Base-by-base conservation (phyloP, 2,113 vertebrate genomes). In the Ancistrus triradiatus region DNA sequence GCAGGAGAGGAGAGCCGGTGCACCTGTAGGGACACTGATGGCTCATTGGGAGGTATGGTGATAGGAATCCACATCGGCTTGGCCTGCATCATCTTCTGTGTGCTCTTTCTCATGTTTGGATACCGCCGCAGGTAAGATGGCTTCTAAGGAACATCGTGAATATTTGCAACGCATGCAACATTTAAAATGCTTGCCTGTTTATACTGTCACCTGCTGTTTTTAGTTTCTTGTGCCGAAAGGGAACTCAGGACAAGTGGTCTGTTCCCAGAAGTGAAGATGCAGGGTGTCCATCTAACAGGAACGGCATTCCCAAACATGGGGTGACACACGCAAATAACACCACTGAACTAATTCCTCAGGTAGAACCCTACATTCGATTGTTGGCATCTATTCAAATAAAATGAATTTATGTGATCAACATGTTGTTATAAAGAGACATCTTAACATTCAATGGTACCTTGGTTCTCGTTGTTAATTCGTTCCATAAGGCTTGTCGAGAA, bases 41-140 rank as follows among this genome's bases (percentile, higher is more conserved):
- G 78, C 25, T 83, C 81, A 0, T 66, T 88, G 24, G 78, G 83
- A 2, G 84, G 88, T 55, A 72, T 86, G 1, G 81, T 88, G 51
- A 78, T 90, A 1, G 89, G 87, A 27, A 83, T 89, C 47, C 87
- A 85, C 3, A 78, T 89, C 0, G 89, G 86, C 73, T 84, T 88
- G 17, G 86, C 89, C 52, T 89, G 86, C 77, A 89, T 88, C 65
- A 83, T 90, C 38, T 74, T 90, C 78, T 90, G 88, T 11, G 78
- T 90, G 1, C 84, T 92, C 27, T 87, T 88, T 71, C 83, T 90
- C 51, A 78, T 88, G 78, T 83, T 90, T 21, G 86, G 88, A 60
- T 88, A 90, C 64, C 86, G 84, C 7, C 83, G 79, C 33, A 90
- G 88, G 87, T 89, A 72, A 78, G 66, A 6, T 22, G 24, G 17